Evolutionary conservation across 2,888 invertebrate species (phyloP).

Genomic region (Eumacrocentrus americanus): DNA sequence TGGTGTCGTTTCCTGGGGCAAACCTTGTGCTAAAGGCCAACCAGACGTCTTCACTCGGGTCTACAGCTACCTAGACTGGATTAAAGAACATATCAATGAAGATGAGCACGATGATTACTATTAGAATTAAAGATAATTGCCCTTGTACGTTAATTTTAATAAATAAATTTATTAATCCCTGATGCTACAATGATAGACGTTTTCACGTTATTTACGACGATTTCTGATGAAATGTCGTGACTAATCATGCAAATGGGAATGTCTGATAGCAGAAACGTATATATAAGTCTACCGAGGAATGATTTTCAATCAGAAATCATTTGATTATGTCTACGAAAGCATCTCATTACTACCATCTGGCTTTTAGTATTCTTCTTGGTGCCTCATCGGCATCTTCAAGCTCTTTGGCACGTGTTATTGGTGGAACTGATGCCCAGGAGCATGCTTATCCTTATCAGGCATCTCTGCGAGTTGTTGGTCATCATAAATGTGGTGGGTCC

Average conservation of each 20-base stretch:
- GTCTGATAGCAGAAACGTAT: conserved; percentile 31
- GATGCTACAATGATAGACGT: neutral
- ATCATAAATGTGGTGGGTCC: conserved; percentile 39
- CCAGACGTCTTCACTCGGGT: conserved; percentile 61
- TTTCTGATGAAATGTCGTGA: neutral
- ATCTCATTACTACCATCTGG: too few relatives aligned
- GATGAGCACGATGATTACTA: conserved; percentile 20
- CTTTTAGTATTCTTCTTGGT: too few relatives aligned
- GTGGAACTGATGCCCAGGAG: conserved; percentile 34
- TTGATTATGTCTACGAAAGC: too few relatives aligned
- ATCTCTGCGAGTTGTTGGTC: conserved; percentile 35
- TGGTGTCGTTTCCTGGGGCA: conserved; percentile 63
- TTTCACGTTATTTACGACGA: neutral
- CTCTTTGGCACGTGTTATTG: conserved; percentile 33
- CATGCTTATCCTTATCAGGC: conserved; percentile 37
- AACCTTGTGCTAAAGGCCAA: conserved; percentile 60
- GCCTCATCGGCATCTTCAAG: too few relatives aligned
- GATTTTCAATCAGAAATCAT: neutral
- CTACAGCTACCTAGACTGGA: conserved; percentile 58
- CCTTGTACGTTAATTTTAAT: neutral
- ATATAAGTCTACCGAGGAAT: too few relatives aligned
- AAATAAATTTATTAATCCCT: neutral
- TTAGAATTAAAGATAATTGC: neutral
- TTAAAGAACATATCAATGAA: conserved; percentile 42
- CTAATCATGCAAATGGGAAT: neutral